phyloP scores from a whole-genome alignment of 2,888 invertebrate species.

The Brachyopa scutellaris region DNA sequence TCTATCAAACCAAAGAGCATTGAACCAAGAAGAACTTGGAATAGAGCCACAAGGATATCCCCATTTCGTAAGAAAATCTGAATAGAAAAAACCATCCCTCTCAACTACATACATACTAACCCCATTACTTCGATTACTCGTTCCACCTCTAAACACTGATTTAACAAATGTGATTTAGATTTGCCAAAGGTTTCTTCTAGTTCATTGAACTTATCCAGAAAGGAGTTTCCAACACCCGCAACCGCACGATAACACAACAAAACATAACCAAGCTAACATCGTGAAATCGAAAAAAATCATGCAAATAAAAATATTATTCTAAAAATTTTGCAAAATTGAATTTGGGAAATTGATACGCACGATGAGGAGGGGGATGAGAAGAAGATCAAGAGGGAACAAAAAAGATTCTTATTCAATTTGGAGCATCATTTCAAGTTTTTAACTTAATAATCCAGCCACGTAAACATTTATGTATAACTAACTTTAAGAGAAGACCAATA shows the following conservation, averaged over 20 bases:
- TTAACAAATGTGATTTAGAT: not conserved
- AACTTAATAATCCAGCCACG: slow-evolving; percentile 31
- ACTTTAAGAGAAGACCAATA: slow-evolving; percentile 1
- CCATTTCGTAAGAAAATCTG: no score
- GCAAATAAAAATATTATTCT: slow-evolving; percentile 10
- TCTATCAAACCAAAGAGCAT: no score
- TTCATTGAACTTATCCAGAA: not conserved
- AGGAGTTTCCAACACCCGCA: not conserved
- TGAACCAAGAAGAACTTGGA: not conserved
- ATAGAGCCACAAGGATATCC: not conserved
- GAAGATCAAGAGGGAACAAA: not conserved
- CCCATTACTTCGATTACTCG: not conserved
- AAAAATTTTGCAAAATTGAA: not conserved
- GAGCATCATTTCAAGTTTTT: not conserved
- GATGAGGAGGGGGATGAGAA: no score
- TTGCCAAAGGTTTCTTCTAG: not conserved
- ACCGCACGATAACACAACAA: not conserved
- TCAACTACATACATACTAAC: no score
- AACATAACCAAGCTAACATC: no score
- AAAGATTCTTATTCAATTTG: not conserved
- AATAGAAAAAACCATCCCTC: no score
- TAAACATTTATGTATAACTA: slow-evolving; percentile 35
- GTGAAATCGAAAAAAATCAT: not conserved
- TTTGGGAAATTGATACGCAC: slow-evolving; percentile 2
- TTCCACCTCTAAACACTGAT: not conserved